Conservation (phyloP, 2,888 invertebrate species). For the Emesis russula region DNA sequence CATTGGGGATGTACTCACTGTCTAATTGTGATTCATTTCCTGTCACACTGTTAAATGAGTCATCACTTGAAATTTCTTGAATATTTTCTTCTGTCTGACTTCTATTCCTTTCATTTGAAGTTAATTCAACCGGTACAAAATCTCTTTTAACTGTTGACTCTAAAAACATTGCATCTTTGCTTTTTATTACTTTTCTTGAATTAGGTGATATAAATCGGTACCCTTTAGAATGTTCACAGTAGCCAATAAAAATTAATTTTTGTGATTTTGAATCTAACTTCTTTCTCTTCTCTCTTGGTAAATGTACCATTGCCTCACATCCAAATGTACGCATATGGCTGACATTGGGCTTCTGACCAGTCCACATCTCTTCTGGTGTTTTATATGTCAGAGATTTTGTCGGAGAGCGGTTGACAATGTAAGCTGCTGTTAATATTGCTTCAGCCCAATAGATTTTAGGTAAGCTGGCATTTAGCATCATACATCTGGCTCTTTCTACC, state of each 20-base stretch:
- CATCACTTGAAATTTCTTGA: neutral
- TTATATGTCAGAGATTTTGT: conserved; percentile 64
- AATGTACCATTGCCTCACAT: conserved; percentile 80
- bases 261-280: conserved; percentile 88
- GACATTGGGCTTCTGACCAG: conserved; percentile 88
- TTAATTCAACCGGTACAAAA: conserved; percentile 41
- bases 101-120: neutral
- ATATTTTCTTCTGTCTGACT: neutral
- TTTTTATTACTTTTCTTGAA: conserved; percentile 40
- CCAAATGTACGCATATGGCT: conserved; percentile 90
- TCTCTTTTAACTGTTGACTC: conserved; percentile 55
- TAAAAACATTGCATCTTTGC: conserved; percentile 56
- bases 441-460: conserved; percentile 79
- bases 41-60: neutral
- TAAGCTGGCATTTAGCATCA: conserved; percentile 70
- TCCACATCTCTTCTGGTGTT: conserved; percentile 86
- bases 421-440: conserved; percentile 67
- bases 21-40: conserved; percentile 3
- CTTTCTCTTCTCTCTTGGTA: conserved; percentile 74
- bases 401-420: conserved; percentile 68
- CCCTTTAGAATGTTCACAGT: conserved; percentile 88
- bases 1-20: neutral
- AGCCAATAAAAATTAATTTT: conserved; percentile 90
- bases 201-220: conserved; percentile 80
- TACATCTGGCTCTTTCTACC: conserved; percentile 53